phyloP scores from a whole-genome alignment of 2,113 vertebrate genomes.

The Pseudopipra pipra region DNA sequence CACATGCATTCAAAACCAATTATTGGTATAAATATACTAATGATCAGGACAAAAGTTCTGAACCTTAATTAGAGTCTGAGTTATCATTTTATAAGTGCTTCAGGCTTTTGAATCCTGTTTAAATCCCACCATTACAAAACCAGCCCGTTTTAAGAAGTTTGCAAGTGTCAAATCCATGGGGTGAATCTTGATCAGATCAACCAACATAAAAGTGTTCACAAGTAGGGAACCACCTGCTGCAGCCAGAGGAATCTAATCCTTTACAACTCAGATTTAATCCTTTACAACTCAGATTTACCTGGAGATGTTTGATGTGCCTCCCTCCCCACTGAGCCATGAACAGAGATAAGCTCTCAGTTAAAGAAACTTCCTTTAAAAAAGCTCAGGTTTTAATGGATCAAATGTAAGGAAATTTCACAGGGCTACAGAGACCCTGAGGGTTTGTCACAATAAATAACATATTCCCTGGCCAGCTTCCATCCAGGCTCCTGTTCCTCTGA shows the following conservation, averaged over 20 bases:
- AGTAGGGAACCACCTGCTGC: background rate
- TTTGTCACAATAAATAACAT: background rate
- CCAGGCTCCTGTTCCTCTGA: background rate
- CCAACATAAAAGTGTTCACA: background rate
- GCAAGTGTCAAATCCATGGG: background rate
- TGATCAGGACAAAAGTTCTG: background rate
- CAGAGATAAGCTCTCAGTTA: background rate
- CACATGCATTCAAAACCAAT: background rate
- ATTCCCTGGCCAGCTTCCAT: background rate
- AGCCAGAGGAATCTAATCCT: background rate
- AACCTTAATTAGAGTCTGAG: background rate
- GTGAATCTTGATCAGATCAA: background rate
- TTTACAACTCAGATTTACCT: background rate
- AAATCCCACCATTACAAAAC: background rate
- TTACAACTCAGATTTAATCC: background rate
- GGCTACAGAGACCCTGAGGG: slow-evolving; percentile 7
- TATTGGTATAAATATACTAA: background rate
- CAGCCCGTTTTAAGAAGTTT: background rate
- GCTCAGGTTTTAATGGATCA: background rate
- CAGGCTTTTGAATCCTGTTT: background rate
- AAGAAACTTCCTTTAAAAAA: background rate
- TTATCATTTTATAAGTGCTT: background rate
- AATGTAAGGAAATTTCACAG: slow-evolving; percentile 30
- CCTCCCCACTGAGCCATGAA: background rate
- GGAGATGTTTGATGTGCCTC: background rate